phyloP scores from a whole-genome alignment of 1,140 invertebrate genomes.

The Steinernema khuongi region DNA sequence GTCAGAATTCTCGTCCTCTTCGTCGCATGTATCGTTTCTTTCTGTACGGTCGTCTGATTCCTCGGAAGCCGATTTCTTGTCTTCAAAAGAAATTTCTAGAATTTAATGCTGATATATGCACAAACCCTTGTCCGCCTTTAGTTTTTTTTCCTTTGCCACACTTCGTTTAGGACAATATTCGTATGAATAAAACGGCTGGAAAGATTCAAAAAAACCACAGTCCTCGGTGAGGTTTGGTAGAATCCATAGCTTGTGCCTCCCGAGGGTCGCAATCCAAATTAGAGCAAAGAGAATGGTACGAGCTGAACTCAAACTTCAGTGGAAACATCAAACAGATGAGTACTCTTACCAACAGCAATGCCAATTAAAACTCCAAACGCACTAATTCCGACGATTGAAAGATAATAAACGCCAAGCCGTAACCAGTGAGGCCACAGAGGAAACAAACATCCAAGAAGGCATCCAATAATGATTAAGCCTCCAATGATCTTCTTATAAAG shows the following conservation, averaged over 20 bases:
- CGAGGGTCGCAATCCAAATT: conserved; percentile 80
- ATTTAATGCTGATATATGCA: not conserved
- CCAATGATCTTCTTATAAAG: conserved; percentile 93
- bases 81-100: not conserved
- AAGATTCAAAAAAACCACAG: conserved; percentile 95
- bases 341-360: conserved; percentile 69
- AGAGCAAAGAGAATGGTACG: conserved; percentile 83
- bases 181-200: conserved; percentile 84
- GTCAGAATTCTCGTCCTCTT: conserved; percentile 30
- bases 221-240: conserved; percentile 96
- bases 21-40: conserved; percentile 36
- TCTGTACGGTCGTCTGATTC: conserved; percentile 9
- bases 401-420: conserved; percentile 89
- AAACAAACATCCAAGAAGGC: conserved; percentile 91
- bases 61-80: not conserved
- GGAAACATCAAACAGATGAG: too few species aligned
- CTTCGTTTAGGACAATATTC: conserved; percentile 57
- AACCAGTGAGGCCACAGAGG: conserved; percentile 91
- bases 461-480: conserved; percentile 78
- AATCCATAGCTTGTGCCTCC: conserved; percentile 89
- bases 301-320: too few species aligned
- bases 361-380: conserved; percentile 87
- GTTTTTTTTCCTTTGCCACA: conserved; percentile 37
- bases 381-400: conserved; percentile 84
- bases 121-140: conserved; percentile 32